Evolutionary conservation across 2,797 vertebrate genomes (phyloP).

Genomic region (Eulemur albifrons): DNA sequence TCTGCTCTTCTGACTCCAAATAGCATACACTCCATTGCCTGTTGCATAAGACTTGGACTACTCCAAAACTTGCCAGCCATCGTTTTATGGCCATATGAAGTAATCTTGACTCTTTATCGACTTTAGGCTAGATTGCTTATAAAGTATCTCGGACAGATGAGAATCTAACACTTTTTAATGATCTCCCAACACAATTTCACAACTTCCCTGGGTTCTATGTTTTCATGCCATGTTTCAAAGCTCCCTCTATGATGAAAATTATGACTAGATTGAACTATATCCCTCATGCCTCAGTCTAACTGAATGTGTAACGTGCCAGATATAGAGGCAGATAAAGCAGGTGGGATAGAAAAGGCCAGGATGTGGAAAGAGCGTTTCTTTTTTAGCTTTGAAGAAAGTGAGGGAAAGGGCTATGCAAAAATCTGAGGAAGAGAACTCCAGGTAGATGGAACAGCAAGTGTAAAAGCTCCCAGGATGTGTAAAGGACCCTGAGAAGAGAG

Average conservation of each 20-base stretch:
- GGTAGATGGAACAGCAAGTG: neutral
- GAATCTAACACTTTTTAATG: neutral
- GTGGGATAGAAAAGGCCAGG: neutral
- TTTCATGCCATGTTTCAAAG: neutral
- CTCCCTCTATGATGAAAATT: neutral
- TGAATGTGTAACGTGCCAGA: neutral
- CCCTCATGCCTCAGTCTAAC: neutral
- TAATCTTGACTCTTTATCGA: neutral
- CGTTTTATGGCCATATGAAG: neutral
- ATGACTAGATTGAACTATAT: neutral
- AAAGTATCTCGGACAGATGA: neutral
- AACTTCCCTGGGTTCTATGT: neutral
- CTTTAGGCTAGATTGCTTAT: neutral
- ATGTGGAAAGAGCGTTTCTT: neutral
- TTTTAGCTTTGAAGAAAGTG: neutral
- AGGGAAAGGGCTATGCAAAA: neutral
- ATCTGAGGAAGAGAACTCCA: neutral
- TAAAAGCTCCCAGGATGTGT: neutral
- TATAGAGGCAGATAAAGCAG: neutral
- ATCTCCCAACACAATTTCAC: neutral
- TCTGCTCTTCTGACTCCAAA: constrained; percentile 41
- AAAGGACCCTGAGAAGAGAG: neutral
- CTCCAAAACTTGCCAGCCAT: neutral
- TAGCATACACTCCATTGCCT: neutral
- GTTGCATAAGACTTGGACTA: neutral